phyloP scores from a whole-genome alignment of 2,113 vertebrate genomes.

The Octodon degus region DNA sequence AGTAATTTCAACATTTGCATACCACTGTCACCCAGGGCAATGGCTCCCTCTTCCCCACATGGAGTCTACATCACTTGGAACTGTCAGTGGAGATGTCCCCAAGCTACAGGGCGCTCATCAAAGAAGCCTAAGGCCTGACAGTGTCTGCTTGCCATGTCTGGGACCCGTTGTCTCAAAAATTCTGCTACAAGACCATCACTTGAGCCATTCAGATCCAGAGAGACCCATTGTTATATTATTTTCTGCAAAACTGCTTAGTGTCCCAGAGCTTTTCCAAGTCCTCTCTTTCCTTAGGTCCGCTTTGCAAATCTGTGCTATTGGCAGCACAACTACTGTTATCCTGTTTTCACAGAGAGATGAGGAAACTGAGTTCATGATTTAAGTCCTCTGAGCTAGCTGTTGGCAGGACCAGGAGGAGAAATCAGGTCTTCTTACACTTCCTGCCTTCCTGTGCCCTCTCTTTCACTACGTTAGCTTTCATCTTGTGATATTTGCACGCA shows the following conservation, averaged over 20 bases:
- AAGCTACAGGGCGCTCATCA: not conserved
- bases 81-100: not conserved
- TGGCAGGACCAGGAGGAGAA: conserved; percentile 28
- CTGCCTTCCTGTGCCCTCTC: not conserved
- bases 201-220: conserved; percentile 31
- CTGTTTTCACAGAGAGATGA: conserved; percentile 67
- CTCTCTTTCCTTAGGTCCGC: conserved; percentile 67
- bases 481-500: not conserved
- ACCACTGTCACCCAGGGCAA: no score
- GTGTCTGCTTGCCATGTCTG: not conserved
- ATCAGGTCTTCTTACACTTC: not conserved
- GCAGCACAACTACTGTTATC: conserved; percentile 28
- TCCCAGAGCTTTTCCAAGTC: conserved; percentile 54
- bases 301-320: conserved; percentile 63
- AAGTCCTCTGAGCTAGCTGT: conserved; percentile 15
- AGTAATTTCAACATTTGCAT: not conserved
- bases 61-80: not conserved
- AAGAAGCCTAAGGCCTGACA: not conserved
- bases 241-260: conserved; percentile 42
- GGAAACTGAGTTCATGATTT: conserved; percentile 63
- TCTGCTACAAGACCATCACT: conserved; percentile 12
- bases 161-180: not conserved
- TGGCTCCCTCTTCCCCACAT: not conserved
- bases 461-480: not conserved
- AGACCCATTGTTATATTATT: conserved; percentile 45